These are phyloP conservation scores for Hydractinia symbiolongicarpus DNA, from an alignment of 30 jellyfish, hydroid and myxozoan genomes.

Conservation along the genomic window DNA sequence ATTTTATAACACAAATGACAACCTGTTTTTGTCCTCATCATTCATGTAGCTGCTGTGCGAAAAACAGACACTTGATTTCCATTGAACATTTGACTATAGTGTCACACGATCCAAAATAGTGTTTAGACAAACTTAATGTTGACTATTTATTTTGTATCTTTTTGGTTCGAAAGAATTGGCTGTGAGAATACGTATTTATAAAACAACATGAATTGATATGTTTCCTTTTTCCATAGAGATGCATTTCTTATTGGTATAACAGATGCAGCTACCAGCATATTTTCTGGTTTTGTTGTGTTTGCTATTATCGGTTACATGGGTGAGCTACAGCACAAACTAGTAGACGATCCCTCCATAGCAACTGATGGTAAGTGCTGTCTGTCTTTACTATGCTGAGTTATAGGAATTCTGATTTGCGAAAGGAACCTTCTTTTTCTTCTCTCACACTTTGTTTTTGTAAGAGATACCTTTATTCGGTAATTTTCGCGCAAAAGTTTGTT, in stretches of 20 bases:
- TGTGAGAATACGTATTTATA: no score
- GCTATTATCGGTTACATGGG: conserved; percentile 77
- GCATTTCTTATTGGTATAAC: conserved; percentile 55
- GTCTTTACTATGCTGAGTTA: background rate
- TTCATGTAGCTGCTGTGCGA: no score
- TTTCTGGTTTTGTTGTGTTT: conserved; percentile 80
- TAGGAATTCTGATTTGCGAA: no score
- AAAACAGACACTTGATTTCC: no score
- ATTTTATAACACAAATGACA: no score
- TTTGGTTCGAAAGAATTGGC: no score
- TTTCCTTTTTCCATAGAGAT: conserved; percentile 36
- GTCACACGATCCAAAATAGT: no score
- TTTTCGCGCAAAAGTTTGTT: background rate
- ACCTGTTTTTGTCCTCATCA: no score
- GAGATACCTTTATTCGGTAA: conserved; percentile 25
- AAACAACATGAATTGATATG: no score
- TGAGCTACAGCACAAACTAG: conserved; percentile 49
- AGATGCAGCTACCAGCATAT: conserved; percentile 74
- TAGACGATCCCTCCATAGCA: conserved; percentile 75
- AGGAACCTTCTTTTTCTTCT: background rate
- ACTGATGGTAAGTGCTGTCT: conserved; percentile 44
- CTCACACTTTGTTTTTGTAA: background rate
- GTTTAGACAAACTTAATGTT: no score
- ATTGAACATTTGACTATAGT: no score
- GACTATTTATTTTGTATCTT: no score